Conservation (phyloP, 2,888 invertebrate species). For the Pyralis farinalis region DNA sequence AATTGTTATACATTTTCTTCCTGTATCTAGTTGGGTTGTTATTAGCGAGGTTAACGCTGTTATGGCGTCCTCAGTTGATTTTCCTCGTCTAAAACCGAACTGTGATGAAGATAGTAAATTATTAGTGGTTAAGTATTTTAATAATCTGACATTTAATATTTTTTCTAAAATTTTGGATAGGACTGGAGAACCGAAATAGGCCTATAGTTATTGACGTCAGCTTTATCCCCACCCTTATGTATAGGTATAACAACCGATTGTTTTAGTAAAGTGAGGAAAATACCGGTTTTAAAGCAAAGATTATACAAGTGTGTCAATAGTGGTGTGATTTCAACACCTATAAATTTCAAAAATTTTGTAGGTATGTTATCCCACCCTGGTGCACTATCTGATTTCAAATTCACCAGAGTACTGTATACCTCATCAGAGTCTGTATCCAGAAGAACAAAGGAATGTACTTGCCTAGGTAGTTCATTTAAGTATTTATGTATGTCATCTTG, state of each 20-base stretch:
- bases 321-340: slow-evolving; percentile 6
- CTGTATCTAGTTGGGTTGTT: neutral
- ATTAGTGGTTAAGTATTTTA: slow-evolving; percentile 4
- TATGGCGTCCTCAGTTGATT: neutral
- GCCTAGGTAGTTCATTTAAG: neutral
- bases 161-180: slow-evolving; percentile 11
- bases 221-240: slow-evolving; percentile 8
- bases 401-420: slow-evolving; percentile 4
- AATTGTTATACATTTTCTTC: neutral
- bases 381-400: slow-evolving; percentile 12
- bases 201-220: slow-evolving; percentile 6
- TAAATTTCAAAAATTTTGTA: slow-evolving; percentile 8
- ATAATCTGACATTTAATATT: slow-evolving; percentile 5
- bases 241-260: slow-evolving; percentile 11
- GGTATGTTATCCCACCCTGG: slow-evolving; percentile 12
- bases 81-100: slow-evolving; percentile 9
- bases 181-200: neutral
- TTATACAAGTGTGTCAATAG: slow-evolving; percentile 10
- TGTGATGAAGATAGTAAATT: slow-evolving; percentile 3
- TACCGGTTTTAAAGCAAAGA: slow-evolving; percentile 12
- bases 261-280: slow-evolving; percentile 8
- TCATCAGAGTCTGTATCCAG: slow-evolving; percentile 10
- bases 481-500: neutral
- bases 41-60: neutral
- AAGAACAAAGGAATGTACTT: slow-evolving; percentile 10